Base-by-base conservation (phyloP, 23 tunicate species). In the Styela plicata region DNA sequence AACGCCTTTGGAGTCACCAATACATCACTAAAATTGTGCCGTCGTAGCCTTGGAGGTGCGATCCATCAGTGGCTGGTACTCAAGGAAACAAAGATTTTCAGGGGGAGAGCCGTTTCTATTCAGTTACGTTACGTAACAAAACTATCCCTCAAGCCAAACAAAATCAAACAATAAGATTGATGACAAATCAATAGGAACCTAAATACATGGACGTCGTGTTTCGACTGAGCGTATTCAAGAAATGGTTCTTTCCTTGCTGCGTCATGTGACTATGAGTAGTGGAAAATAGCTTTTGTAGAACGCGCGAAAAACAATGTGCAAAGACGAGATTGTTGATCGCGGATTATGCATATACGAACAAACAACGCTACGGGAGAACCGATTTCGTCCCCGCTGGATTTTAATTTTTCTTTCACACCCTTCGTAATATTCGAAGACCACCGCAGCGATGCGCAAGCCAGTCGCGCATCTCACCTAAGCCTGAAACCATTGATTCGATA, bases 401-500 rank as follows among this genome's bases (percentile, higher is more conserved):
- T 67, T 29, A 67, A 67, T 67, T 19, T 1, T 67, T 22, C 71
- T 27, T 67, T 67, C 71, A 67, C 71, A 67, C 71, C 71, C 71
- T 25, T 24, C 22, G 23, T 29, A 29, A 67, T 16, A 29, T 29
- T 27, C 0, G 19, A 24, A 7, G 24, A 29, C 71, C 71, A 67
- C 71, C 71, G 71, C 71, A 67, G 71, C 22, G 71, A 67, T 22
- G 31, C 31, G 71, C 71, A 22, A 27, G 71, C 71, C 24, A 67
- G 22, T 29, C 71, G 19, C 24, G 31, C 30, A 67, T 67, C 30
- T 67, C 71, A 67, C 71, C 71, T 44, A 67, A 67, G 71, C 24
- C 71, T 22, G 23, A 29, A 67, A 67, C 71, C 71, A 67, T 24
- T 67, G 71, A 67, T 67, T 27, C 71, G 71, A 67, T 18, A 67